A percentile compares a stretch with the other conserved stretches of the same genome.
phyloP scores from a whole-genome alignment of 2,888 invertebrate species.

The Chaetoderma sp. region DNA sequence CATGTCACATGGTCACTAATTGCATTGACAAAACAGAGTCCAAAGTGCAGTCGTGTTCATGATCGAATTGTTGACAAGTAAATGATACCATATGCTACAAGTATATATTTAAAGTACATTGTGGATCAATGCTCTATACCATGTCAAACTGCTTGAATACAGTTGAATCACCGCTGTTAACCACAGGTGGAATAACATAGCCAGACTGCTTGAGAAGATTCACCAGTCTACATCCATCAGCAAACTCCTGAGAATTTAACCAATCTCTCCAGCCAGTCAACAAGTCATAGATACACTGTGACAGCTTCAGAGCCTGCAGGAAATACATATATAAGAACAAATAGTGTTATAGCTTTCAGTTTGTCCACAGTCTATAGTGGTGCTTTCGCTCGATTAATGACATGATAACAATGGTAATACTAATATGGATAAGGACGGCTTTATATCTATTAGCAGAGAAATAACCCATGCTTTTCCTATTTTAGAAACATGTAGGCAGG shows the following conservation, averaged over 20 bases:
- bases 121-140: too few relatives aligned
- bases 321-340: neutral
- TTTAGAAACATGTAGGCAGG: too few relatives aligned
- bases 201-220: conserved; percentile 47
- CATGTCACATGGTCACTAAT: too few relatives aligned
- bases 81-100: too few relatives aligned
- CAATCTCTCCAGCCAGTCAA: conserved; percentile 47
- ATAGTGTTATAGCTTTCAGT: neutral
- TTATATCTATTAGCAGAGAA: too few relatives aligned
- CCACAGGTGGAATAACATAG: conserved; percentile 44
- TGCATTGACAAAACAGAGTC: too few relatives aligned
- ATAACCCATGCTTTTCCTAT: too few relatives aligned
- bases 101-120: too few relatives aligned
- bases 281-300: conserved; percentile 52
- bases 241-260: conserved; percentile 51
- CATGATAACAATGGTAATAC: too few relatives aligned
- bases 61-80: too few relatives aligned
- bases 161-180: conserved; percentile 30
- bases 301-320: conserved; percentile 57
- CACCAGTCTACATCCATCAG: conserved; percentile 51
- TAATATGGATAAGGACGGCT: too few relatives aligned
- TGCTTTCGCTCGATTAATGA: neutral
- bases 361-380: neutral
- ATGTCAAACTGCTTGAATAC: conserved; percentile 34
- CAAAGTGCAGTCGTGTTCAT: too few relatives aligned